Evolutionary conservation across 2,113 vertebrate genomes (phyloP), one percentile per base, ranked within the genome.

Genomic region (Rhabdornis inornatus): DNA sequence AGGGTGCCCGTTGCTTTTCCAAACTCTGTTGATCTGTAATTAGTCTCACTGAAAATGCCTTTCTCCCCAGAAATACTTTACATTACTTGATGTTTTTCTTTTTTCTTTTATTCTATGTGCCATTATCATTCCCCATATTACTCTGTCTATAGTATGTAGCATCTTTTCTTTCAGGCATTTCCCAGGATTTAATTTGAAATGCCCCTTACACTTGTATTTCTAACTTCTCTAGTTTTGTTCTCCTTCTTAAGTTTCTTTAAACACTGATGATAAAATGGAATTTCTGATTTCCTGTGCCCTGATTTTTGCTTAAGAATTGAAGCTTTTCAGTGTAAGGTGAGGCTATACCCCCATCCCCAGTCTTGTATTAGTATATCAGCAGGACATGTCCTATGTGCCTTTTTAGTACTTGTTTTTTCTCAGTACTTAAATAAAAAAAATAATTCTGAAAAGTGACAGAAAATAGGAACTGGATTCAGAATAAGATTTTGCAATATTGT

Each of bases 311-410:
- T 71, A 52, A 77, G 45, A 83, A 85, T 37, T 37, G 3, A 6
- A 49, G 13, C 28, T 88, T 83, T 40, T 83, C 53, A 15, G 9
- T 77, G 22, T n/a, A 13, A 42, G 12, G 8, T 47, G n/a, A 30
- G 39, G 33, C 13, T 66, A 1, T 1, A 2, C 3, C 3, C 3
- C 3, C 6, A 11, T 7, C 9, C 9, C 11, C 13, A 40, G 0
- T 53, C 33, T 13, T 77, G 2, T 64, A 5, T 35, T 82, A 64
- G 27, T 68, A 40, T 90, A 87, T 85, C n/a, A 65, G 5, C 28
- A 45, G 75, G n/a, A 16, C 0, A 2, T 27, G 24, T 71, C 15
- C 24, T 45, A 1, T 47, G 9, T 68, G 37, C 14, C 18, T 82
- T 66, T 47, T 63, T 75, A 15, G 5, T 42, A 5, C 2, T 68